phyloP scores from a whole-genome alignment of 2,888 invertebrate species.

The Epiblema foenella region DNA sequence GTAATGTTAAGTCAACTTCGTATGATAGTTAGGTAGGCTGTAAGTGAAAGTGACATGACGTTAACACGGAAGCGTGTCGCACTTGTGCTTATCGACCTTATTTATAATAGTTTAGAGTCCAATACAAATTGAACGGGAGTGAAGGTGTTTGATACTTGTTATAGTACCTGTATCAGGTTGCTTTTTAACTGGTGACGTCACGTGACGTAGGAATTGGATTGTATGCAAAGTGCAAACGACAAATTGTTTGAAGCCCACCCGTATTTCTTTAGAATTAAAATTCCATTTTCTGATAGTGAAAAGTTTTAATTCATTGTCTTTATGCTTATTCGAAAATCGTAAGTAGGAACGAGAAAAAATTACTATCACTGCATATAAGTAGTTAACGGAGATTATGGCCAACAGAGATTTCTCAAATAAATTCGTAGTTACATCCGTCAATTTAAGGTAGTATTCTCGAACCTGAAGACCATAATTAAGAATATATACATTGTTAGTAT shows the following conservation, averaged over 20 bases:
- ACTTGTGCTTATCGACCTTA: constrained; percentile 13
- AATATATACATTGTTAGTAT: too few species aligned
- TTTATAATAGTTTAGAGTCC: background rate
- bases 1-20: background rate
- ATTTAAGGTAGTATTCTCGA: too few species aligned
- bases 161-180: constrained; percentile 25
- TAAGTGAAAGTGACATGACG: constrained; percentile 41
- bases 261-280: background rate
- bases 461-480: too few species aligned
- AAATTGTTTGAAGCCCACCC: background rate
- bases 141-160: constrained; percentile 36
- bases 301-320: too few species aligned
- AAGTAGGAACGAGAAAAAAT: background rate
- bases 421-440: too few species aligned
- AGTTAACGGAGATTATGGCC: background rate
- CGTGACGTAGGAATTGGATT: constrained; percentile 15
- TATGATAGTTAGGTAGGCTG: constrained; percentile 17
- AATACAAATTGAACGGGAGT: background rate
- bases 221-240: background rate
- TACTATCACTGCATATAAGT: background rate
- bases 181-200: constrained; percentile 29
- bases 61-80: constrained; percentile 31
- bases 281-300: background rate
- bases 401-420: too few species aligned
- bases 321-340: background rate